Percentiles rank a stretch among this genome's conserved stretches.
Conservation (phyloP, 2,888 invertebrate species). For the Pachycephus smyrnensis region DNA sequence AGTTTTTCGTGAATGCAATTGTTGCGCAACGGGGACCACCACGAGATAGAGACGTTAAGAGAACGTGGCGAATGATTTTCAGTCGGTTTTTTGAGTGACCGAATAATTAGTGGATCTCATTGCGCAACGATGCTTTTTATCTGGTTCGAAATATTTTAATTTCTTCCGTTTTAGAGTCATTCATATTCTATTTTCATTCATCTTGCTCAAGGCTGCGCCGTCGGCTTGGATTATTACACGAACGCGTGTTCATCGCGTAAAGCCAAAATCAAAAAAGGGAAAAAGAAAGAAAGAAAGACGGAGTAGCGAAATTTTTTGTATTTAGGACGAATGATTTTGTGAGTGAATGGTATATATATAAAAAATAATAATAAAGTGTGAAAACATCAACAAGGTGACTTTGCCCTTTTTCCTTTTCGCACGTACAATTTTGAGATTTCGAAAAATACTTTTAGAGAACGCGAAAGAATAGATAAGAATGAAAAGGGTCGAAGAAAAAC, state of each 20-base stretch:
- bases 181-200: constrained; percentile 4
- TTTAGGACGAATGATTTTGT: not conserved
- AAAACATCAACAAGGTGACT: not conserved
- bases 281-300: constrained; percentile 40
- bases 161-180: constrained; percentile 13
- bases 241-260: constrained; percentile 16
- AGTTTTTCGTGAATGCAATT: not conserved
- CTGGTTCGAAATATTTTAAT: constrained; percentile 14
- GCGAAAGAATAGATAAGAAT: constrained; percentile 42
- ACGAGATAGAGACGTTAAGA: not conserved
- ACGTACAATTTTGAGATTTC: constrained; percentile 38
- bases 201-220: constrained; percentile 42
- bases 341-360: not conserved
- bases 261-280: constrained; percentile 29
- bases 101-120: not conserved
- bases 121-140: not conserved
- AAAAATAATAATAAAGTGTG: not conserved
- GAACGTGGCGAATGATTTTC: not conserved
- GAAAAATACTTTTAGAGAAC: constrained; percentile 21
- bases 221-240: constrained; percentile 39
- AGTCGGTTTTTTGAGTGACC: not conserved
- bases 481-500: constrained; percentile 16
- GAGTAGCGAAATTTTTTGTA: constrained; percentile 8
- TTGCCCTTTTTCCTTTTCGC: constrained; percentile 31
- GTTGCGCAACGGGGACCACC: not conserved